Conservation (phyloP, 1,140 invertebrate genomes). For the Stegodyphus dumicola region DNA sequence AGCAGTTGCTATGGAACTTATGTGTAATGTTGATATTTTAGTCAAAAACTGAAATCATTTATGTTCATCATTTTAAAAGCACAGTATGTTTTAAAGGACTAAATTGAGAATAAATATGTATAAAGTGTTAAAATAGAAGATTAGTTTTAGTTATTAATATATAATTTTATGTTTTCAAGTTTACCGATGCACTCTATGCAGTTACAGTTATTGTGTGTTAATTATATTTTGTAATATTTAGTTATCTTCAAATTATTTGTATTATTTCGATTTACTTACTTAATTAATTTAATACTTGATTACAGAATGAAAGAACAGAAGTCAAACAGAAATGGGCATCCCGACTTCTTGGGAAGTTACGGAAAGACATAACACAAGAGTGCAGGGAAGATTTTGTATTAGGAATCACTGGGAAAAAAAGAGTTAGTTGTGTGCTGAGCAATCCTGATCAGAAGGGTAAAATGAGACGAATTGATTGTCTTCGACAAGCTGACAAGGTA, state of each 20-base stretch:
- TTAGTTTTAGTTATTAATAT: too few relatives aligned
- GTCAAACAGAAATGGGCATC: conserved; percentile 99
- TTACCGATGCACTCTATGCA: too few relatives aligned
- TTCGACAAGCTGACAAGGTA: conserved; percentile 98
- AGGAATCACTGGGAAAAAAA: conserved; percentile 95
- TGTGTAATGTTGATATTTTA: too few relatives aligned
- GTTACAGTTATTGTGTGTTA: too few relatives aligned
- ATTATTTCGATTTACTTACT: neutral
- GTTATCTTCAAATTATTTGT: neutral
- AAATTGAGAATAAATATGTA: too few relatives aligned
- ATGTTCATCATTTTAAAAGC: too few relatives aligned
- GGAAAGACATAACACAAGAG: conserved; percentile 99
- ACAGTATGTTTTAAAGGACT: too few relatives aligned
- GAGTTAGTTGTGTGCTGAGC: conserved; percentile 95
- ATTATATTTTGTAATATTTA: neutral
- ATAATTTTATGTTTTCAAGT: too few relatives aligned
- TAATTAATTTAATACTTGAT: neutral
- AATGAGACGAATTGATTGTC: conserved; percentile 99
- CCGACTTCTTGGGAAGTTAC: conserved; percentile 93
- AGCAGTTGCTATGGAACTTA: too few relatives aligned
- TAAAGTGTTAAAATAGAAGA: too few relatives aligned
- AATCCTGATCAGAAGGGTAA: conserved; percentile 99
- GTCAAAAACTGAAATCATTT: too few relatives aligned
- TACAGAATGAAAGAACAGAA: conserved; percentile 95
- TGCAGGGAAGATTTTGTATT: conserved; percentile 98